phyloP scores from a whole-genome alignment of 2,888 invertebrate species.

The Sepiola atlantica region DNA sequence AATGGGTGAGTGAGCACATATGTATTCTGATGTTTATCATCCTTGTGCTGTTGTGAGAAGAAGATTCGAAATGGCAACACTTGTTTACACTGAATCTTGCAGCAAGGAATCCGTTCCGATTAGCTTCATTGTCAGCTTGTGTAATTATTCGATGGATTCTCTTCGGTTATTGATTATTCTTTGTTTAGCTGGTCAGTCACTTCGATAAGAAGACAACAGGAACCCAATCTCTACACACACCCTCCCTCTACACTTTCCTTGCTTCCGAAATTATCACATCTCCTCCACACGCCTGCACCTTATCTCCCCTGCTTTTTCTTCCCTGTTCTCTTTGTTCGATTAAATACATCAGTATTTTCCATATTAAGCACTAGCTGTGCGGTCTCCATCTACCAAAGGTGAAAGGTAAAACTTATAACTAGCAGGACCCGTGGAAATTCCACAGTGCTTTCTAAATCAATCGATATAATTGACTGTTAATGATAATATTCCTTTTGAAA shows the following conservation, averaged over 20 bases:
- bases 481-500: no score
- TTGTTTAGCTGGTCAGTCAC: background rate
- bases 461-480: no score
- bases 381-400: no score
- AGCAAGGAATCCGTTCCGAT: background rate
- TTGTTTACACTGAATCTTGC: background rate
- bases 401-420: no score
- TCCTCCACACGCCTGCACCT: background rate
- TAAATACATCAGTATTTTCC: background rate
- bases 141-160: background rate
- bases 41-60: background rate
- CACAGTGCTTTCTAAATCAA: no score
- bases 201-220: background rate
- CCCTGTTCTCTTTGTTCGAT: background rate
- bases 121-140: background rate
- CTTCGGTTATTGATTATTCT: background rate
- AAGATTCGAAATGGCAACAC: background rate
- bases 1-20: no score
- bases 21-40: no score
- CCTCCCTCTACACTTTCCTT: background rate
- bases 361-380: background rate
- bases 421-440: no score
- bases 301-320: background rate
- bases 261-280: background rate
- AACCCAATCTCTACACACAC: background rate